These are phyloP conservation scores for Nomada ruficornis DNA, from an alignment of 2,888 invertebrate species.

Conservation along the genomic window DNA sequence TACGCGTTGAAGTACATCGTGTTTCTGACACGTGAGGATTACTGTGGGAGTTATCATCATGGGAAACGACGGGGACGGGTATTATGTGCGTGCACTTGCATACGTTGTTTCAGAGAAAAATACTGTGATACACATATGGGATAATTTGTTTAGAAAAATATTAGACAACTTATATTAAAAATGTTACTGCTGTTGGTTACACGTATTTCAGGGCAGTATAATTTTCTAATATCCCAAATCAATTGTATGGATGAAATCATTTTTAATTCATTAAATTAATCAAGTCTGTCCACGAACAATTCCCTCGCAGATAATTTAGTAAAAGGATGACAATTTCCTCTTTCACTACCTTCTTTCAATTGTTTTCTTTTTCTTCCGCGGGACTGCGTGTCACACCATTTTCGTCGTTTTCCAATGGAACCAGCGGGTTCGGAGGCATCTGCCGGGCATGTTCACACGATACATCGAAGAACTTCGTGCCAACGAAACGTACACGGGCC, in stretches of 20 bases:
- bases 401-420: background rate
- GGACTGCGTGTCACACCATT: slow-evolving; percentile 8
- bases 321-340: background rate
- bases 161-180: too few species aligned
- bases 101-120: background rate
- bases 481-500: slow-evolving; percentile 50
- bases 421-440: slow-evolving; percentile 18
- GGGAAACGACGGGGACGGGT: slow-evolving; percentile 3
- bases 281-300: too few species aligned
- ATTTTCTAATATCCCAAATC: too few species aligned
- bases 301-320: too few species aligned
- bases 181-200: too few species aligned
- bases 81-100: background rate
- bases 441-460: slow-evolving; percentile 55
- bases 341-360: background rate
- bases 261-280: too few species aligned
- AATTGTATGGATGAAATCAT: too few species aligned
- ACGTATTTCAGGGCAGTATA: too few species aligned
- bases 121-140: background rate
- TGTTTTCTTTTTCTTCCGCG: slow-evolving; percentile 1
- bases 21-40: slow-evolving; percentile 12
- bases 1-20: slow-evolving; percentile 17
- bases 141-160: too few species aligned
- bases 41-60: background rate
- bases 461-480: slow-evolving; percentile 66